Base-by-base conservation (phyloP, 2,888 invertebrate genomes). In the Boloria selene region DNA sequence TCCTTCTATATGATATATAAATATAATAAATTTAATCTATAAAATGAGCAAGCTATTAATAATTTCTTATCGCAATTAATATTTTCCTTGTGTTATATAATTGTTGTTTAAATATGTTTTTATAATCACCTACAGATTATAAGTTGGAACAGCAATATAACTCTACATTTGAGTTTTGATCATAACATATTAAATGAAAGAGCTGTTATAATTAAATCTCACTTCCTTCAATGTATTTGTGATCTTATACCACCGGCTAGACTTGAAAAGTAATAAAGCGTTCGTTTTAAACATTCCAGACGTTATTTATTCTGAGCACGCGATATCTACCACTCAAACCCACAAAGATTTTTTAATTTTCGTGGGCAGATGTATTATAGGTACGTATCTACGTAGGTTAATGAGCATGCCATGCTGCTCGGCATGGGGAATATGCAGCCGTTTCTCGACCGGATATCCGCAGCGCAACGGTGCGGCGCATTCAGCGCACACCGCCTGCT, bases 381-480 rank as follows among this genome's bases (percentile, higher is more conserved):
- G 56, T 45, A 22, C 22, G 45, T 56, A n/a, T n/a, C 52, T 58
- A 66, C 56, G 58, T 60, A 64, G 52, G 53, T 45, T 56, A 61
- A 66, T 58, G 55, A 69, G 66, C 66, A 77, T 79, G 75, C 74
- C 84, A 82, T 80, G 76, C 85, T 79, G 75, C 74, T 85, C 84
- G 80, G 76, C 85, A 86, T 83, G 83, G 78, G 79, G 72, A 76
- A 78, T 75, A 79, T 77, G 74, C 75, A 78, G 76, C 75, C 74
- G 77, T 64, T 72, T 74, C 76, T 80, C 74, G 77, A 77, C 76
- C 88, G 89, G 90, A 89, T 85, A 86, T 88, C 90, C 88, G 85
- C 79, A 81, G 81, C 79, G 78, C 73, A 62, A 53, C 69, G 70
- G 66, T 60, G 67, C 70, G 70, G 65, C 65, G 67, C 67, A 58